Base-by-base conservation (phyloP, 2,888 invertebrate species). In the Diplazon laetatorius region DNA sequence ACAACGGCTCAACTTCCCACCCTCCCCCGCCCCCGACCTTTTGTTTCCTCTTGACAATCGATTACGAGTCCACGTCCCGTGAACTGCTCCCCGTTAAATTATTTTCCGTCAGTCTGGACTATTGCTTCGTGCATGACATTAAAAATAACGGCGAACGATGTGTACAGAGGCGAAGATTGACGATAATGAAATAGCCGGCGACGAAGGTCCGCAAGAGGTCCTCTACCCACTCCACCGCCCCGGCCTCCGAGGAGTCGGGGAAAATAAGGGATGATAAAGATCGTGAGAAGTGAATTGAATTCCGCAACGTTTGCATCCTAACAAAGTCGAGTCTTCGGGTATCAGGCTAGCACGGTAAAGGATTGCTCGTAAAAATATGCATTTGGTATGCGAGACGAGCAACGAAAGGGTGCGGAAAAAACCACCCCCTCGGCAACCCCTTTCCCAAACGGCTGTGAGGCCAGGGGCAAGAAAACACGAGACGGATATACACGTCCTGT, bases 81-180 rank as follows among this genome's bases (percentile, higher is more conserved):
- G 30, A 16, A 57, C 44, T 44, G 1, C n/a, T 44, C 18, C 18
- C 1, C 35, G 39, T 55, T 39, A 48, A 55, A 69, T 75, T 59
- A 76, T 50, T 63, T 70, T 66, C 46, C 55, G 39, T 70, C 62
- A 37, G 22, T 75, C 66, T 68, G 55, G 48, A 62, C 35, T 63
- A 71, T 63, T 46, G 18, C 42, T 22, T 35, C 50, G 12, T 80
- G 80, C 80, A 10, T 82, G 76, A 66, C 80, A 78, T 78, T 79
- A 77, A 82, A 83, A 83, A 50, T 30, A 42, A 63, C 37, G 69
- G 57, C 25, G 50, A 16, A 39, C 42, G n/a, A 52, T 39, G 69
- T 16, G 25, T 16, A 30, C 66, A 30, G 25, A 39, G 10, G 16
- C 78, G 80, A 74, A 81, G 69, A 30, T 25, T 52, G 25, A n/a